Evolutionary conservation across 2,888 invertebrate species (phyloP), one percentile per base, ranked within the genome.

Genomic region (Caenorhabditis imperialis): DNA sequence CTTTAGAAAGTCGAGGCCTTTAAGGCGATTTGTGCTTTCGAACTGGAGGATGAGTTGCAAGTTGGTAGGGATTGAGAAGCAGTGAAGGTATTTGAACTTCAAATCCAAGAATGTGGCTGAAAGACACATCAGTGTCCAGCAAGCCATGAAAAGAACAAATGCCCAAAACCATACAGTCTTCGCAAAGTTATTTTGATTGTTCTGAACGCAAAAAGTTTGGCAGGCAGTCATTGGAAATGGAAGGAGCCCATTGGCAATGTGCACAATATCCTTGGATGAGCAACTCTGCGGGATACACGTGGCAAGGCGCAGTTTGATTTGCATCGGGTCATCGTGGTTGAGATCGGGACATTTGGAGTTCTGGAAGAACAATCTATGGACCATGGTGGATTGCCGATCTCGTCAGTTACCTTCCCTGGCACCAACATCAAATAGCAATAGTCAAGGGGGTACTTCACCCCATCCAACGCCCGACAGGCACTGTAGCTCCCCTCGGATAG

Each of bases 1-100:
- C 4, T 79, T 69, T 7, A 83, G 65, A 53, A 81, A 82, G 40
- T 81, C 63, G 4, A 82, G 25, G 1, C 48, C 48, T 50, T 40
- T 48, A n/a, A 60, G 20, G 2, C 27, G 38, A n/a, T n/a, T n/a
- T n/a, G n/a, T n/a, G n/a, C n/a, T 35, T 35, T 20, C n/a, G n/a
- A n/a, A n/a, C 50, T 33, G 16, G 20, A 48, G 2, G 20, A 60
- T 60, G n/a, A 16, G 5, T 33, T 38, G 38, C 22, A 48, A 50
- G 22, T 60, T 60, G 18, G 50, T 30, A 22, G 30, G 23, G 12
- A 60, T 4, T 2, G 60, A 60, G 25, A 60, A 60, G 14, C 60
- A 60, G 30, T 20, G 27, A 18, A 60, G 38, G 12, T 23, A 60
- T 38, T 16, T 33, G 40, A 16, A 7, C 16, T 2, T 14, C 18